A percentile compares a stretch with the other conserved stretches of the same genome.
These are phyloP conservation scores for Acyrthosiphon pisum DNA, from an alignment of 1,140 invertebrate species.

Conservation along the genomic window DNA sequence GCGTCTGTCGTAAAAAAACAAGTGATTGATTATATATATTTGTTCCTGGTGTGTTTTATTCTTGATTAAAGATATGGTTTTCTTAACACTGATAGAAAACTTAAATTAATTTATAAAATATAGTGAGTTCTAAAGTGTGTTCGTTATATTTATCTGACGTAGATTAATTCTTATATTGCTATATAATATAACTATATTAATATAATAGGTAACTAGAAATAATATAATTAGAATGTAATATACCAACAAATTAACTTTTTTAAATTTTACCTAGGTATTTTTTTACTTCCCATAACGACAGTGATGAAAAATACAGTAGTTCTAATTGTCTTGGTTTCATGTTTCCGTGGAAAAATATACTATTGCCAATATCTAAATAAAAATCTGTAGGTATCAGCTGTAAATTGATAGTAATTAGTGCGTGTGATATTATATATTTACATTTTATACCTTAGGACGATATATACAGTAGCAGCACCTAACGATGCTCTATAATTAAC, in stretches of 20 bases:
- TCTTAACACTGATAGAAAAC: background rate
- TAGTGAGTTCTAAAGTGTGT: background rate
- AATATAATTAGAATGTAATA: background rate
- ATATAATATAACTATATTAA: background rate
- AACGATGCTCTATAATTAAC: background rate
- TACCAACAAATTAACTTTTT: background rate
- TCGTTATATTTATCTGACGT: background rate
- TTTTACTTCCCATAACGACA: background rate
- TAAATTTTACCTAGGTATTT: background rate
- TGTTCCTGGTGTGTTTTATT: background rate
- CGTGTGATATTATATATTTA: background rate
- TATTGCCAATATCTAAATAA: background rate
- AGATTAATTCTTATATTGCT: background rate
- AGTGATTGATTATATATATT: constrained; percentile 10
- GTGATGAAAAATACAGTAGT: background rate
- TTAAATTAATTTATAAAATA: background rate
- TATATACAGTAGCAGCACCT: background rate
- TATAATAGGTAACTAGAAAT: background rate
- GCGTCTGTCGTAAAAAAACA: background rate
- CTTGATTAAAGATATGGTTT: background rate
- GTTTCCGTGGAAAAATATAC: background rate
- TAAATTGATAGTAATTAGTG: background rate
- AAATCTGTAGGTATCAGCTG: background rate
- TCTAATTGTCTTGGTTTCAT: background rate
- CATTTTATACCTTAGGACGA: background rate